Conservation (phyloP, 2,888 invertebrate species). For the Toxonevra muliebris region DNA sequence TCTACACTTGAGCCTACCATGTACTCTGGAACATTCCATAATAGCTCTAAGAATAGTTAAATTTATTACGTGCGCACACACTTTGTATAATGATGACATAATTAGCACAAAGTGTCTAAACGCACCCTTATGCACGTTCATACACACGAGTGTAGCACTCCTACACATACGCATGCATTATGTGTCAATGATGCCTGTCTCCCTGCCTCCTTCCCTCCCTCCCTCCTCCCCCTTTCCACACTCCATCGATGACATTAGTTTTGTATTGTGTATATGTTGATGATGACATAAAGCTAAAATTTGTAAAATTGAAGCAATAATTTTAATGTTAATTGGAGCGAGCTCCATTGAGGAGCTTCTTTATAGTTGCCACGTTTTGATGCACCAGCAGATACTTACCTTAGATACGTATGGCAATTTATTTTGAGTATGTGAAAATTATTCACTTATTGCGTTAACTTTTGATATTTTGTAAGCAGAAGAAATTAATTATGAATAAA, state of each 20-base stretch:
- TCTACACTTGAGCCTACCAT: neutral
- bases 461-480: too few species aligned
- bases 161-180: neutral
- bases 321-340: conserved; percentile 32
- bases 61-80: conserved; percentile 35
- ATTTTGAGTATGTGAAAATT: too few species aligned
- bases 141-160: neutral
- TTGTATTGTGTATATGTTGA: neutral
- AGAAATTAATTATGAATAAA: too few species aligned
- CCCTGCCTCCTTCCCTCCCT: conserved; percentile 10
- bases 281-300: conserved; percentile 28
- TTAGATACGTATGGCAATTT: too few species aligned
- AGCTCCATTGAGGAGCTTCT: conserved; percentile 1
- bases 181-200: conserved; percentile 4
- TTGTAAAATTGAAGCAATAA: conserved; percentile 18
- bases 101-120: conserved; percentile 52
- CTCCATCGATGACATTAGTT: neutral
- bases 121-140: conserved; percentile 16
- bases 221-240: neutral
- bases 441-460: too few species aligned
- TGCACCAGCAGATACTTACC: too few species aligned
- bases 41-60: conserved; percentile 17
- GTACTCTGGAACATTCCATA: neutral
- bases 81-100: conserved; percentile 54
- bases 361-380: too few species aligned